A percentile compares a stretch with the other conserved stretches of the same genome.
phyloP scores from a whole-genome alignment of 2,888 invertebrate genomes.

The Hypselothyrea guttata region DNA sequence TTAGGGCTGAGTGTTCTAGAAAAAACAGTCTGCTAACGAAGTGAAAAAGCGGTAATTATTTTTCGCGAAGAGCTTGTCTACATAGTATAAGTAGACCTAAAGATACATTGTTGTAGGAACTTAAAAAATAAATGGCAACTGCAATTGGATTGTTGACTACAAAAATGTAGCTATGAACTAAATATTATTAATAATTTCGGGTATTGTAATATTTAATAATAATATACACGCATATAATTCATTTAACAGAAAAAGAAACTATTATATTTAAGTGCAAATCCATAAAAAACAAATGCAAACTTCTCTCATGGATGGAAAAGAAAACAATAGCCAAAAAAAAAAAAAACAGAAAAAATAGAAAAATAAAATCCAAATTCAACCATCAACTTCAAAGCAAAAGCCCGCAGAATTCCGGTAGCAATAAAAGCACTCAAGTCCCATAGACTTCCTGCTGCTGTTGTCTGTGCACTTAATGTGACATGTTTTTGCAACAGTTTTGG shows the following conservation, averaged over 20 bases:
- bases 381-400: slow-evolving; percentile 64
- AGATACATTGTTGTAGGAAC: no score
- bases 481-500: slow-evolving; percentile 73
- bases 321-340: not conserved
- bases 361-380: slow-evolving; percentile 43
- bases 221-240: no score
- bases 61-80: not conserved
- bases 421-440: slow-evolving; percentile 73
- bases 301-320: slow-evolving; percentile 13
- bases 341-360: no score
- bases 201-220: no score
- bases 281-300: slow-evolving; percentile 29
- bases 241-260: no score
- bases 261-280: slow-evolving; percentile 65
- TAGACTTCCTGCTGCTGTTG: slow-evolving; percentile 59
- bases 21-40: slow-evolving; percentile 17
- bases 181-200: no score
- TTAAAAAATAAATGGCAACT: no score
- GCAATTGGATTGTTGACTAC: no score
- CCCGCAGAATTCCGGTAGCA: slow-evolving; percentile 68
- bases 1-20: slow-evolving; percentile 48
- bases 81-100: no score
- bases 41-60: slow-evolving; percentile 5
- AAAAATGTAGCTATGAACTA: no score
- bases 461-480: slow-evolving; percentile 72